Conservation (phyloP, 2,113 vertebrate species). For the Solenodon paradoxus region DNA sequence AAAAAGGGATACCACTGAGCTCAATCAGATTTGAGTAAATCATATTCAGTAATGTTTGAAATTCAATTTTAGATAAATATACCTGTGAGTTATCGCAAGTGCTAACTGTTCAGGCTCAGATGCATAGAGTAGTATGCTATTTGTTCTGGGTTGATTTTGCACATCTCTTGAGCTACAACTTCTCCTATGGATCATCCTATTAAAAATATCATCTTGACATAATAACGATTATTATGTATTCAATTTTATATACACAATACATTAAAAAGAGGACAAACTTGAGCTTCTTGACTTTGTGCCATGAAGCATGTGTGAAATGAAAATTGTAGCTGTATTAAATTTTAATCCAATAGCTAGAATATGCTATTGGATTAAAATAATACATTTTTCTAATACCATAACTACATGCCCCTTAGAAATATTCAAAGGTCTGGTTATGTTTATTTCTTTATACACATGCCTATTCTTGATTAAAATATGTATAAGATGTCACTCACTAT, state of each 20-base stretch:
- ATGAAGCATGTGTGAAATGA: background rate
- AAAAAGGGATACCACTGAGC: conserved; percentile 14
- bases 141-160: conserved; percentile 42
- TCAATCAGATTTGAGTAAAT: conserved; percentile 46
- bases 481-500: background rate
- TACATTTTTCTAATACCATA: background rate
- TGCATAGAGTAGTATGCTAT: background rate
- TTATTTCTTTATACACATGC: conserved; percentile 6
- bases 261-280: conserved; percentile 33
- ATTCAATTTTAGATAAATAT: conserved; percentile 71
- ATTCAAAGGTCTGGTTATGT: background rate
- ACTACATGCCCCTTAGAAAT: background rate
- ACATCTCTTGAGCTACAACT: conserved; percentile 28
- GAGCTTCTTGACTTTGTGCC: background rate
- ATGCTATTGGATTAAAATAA: conserved; percentile 34
- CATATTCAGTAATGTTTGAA: conserved; percentile 61
- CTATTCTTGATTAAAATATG: background rate
- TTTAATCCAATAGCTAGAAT: background rate
- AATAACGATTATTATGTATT: conserved; percentile 66
- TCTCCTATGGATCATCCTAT: conserved; percentile 54
- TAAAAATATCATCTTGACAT: conserved; percentile 40
- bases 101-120: background rate
- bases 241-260: conserved; percentile 42
- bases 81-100: conserved; percentile 42
- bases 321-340: conserved; percentile 36